Percentiles rank a stretch among this genome's conserved stretches.
Conservation (phyloP, 2,113 vertebrate species). For the Aix galericulata region DNA sequence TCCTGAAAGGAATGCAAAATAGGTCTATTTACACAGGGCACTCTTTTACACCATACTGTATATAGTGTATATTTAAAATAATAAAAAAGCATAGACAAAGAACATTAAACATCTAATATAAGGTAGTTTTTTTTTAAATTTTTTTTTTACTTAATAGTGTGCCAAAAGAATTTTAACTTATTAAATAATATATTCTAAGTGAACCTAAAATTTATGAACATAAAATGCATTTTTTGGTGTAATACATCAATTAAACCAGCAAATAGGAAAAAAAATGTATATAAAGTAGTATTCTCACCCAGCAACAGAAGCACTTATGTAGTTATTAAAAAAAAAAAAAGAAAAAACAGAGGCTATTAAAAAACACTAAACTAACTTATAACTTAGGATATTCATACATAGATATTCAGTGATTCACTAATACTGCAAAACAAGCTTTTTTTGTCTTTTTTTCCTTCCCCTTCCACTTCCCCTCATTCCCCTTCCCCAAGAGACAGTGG, state of each 20-base stretch:
- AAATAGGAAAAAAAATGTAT: slow-evolving; percentile 76
- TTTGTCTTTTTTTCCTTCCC: background rate
- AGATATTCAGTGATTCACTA: slow-evolving; percentile 80
- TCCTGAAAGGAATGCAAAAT: slow-evolving; percentile 76
- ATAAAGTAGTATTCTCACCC: slow-evolving; percentile 79
- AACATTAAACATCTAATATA: slow-evolving; percentile 75
- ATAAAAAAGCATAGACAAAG: slow-evolving; percentile 77
- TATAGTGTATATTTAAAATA: slow-evolving; percentile 74
- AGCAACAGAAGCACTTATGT: slow-evolving; percentile 80
- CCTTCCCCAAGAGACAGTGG: slow-evolving; percentile 67
- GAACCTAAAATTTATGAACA: slow-evolving; percentile 85
- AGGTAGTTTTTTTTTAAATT: slow-evolving; percentile 73
- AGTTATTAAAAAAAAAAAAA: slow-evolving; percentile 60
- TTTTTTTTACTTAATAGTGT: slow-evolving; percentile 80
- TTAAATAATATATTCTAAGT: slow-evolving; percentile 89
- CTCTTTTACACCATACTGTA: slow-evolving; percentile 70
- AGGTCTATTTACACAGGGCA: slow-evolving; percentile 75
- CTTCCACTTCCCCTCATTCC: slow-evolving; percentile 1
- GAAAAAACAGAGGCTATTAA: slow-evolving; percentile 30
- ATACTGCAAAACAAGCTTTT: slow-evolving; percentile 77
- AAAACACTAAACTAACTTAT: slow-evolving; percentile 74
- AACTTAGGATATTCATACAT: slow-evolving; percentile 76
- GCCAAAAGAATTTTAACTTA: slow-evolving; percentile 85
- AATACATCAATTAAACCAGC: slow-evolving; percentile 80
- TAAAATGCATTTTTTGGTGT: slow-evolving; percentile 89